Base-by-base conservation (phyloP, 2,797 vertebrate genomes). In the Mallotus villosus region DNA sequence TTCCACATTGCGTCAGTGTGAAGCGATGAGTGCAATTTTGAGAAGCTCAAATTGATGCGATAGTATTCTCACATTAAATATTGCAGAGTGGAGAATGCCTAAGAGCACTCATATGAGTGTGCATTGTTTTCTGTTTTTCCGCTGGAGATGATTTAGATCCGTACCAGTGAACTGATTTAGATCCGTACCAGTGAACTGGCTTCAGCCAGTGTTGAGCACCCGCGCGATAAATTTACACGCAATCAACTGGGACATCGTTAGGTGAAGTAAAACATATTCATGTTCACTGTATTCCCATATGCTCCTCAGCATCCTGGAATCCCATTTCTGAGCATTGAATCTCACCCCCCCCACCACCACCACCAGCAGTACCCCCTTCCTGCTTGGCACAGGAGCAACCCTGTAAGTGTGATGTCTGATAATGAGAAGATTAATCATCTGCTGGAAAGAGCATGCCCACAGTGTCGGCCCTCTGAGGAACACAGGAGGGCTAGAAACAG, bases 381-480 rank as follows among this genome's bases (percentile, higher is more conserved):
- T 73, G 71, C 78, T 79, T 83, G 81, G 79, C 70, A 73, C 76
- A n/a, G 59, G 71, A 81, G 80, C 68, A 32, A 74, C 68, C 74
- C 77, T 84, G 82, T 86, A 84, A 86, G 80, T 84, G 82, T 75
- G 75, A 83, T 88, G 77, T 85, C 83, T 82, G 72, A 78, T 90
- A 90, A 92, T 89, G 85, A 89, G 88, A 87, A 90, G 86, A 91
- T 90, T 88, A 90, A 90, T 89, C 81, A 88, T 86, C 70, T 72
- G 73, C 68, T 78, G 12, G 78, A 87, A 84, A 81, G 82, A 88
- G 76, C 76, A 77, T 70, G 75, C 75, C 81, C 73, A 77, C 66
- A 65, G 78, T 51, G 67, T 57, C 77, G 17, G 69, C 83, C 87
- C 83, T 87, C 77, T 67, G 84, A 84, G 87, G 75, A 77, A 76